phyloP scores from a whole-genome alignment of 2,888 invertebrate species.

The Diogma glabrata region DNA sequence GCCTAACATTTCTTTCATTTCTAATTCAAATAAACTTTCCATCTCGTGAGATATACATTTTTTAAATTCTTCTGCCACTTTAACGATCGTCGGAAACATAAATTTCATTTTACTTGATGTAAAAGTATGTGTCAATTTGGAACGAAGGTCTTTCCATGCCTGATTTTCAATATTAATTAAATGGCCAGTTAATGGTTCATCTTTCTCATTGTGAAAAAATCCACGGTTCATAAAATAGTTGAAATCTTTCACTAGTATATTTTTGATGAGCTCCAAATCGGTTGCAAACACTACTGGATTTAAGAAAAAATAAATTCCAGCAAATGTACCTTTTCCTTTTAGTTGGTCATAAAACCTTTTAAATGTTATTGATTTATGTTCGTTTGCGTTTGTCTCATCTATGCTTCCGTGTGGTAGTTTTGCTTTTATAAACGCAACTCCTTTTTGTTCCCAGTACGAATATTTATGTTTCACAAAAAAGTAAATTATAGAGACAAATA shows the following conservation, averaged over 20 bases:
- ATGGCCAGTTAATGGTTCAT: slow-evolving; percentile 30
- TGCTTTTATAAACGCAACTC: slow-evolving; percentile 18
- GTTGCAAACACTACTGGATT: slow-evolving; percentile 21
- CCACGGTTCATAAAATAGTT: slow-evolving; percentile 31
- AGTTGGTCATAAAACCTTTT: slow-evolving; percentile 25
- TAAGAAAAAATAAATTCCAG: slow-evolving; percentile 26
- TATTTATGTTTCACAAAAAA: slow-evolving; percentile 13
- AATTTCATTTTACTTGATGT: slow-evolving; percentile 39
- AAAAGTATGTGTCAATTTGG: slow-evolving; percentile 38
- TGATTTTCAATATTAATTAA: slow-evolving; percentile 31
- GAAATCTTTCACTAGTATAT: slow-evolving; percentile 32
- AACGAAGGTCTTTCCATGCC: slow-evolving; percentile 38
- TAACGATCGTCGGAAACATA: slow-evolving; percentile 33
- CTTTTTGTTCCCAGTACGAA: slow-evolving; percentile 16
- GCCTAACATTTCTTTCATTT: slow-evolving; percentile 35
- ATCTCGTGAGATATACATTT: slow-evolving; percentile 21
- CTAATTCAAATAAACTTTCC: slow-evolving; percentile 23
- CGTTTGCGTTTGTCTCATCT: not conserved
- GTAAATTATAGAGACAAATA: too few species aligned
- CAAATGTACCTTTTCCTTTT: slow-evolving; percentile 24
- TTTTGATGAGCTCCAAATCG: slow-evolving; percentile 28
- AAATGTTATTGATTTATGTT: slow-evolving; percentile 20
- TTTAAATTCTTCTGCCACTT: slow-evolving; percentile 25
- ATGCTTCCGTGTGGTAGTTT: slow-evolving; percentile 24
- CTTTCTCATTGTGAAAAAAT: slow-evolving; percentile 25